Conservation (phyloP, 2,888 invertebrate species). For the Cremastinae sp. region DNA sequence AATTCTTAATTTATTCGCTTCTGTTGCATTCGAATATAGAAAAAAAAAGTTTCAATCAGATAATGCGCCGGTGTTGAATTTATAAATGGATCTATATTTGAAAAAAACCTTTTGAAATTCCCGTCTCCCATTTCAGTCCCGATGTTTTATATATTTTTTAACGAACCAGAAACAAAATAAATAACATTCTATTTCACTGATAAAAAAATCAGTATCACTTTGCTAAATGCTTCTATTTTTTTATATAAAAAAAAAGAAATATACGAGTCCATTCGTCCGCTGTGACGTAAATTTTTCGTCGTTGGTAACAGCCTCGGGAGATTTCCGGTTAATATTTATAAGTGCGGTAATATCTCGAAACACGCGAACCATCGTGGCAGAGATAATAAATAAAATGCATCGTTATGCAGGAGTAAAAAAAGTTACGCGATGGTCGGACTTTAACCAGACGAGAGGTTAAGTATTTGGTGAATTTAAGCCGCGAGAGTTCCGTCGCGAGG, state of each 20-base stretch:
- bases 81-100: neutral
- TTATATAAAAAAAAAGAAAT: no score
- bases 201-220: constrained; percentile 35
- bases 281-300: constrained; percentile 42
- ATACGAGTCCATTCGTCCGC: constrained; percentile 27
- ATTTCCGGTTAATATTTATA: constrained; percentile 49
- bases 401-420: constrained; percentile 12
- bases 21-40: neutral
- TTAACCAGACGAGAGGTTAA: constrained; percentile 40
- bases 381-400: constrained; percentile 53
- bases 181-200: neutral
- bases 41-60: neutral
- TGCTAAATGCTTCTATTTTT: constrained; percentile 31
- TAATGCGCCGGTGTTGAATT: no score
- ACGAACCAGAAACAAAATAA: neutral
- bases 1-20: constrained; percentile 27
- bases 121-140: neutral
- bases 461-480: constrained; percentile 49
- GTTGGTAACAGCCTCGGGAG: constrained; percentile 37
- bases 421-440: constrained; percentile 42
- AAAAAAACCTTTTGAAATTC: neutral
- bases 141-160: neutral
- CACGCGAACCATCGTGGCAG: constrained; percentile 19
- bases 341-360: constrained; percentile 41
- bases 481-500: constrained; percentile 36